These are phyloP conservation scores for Brassicogethes aeneus DNA, from an alignment of 2,888 invertebrate species.

Conservation along the genomic window DNA sequence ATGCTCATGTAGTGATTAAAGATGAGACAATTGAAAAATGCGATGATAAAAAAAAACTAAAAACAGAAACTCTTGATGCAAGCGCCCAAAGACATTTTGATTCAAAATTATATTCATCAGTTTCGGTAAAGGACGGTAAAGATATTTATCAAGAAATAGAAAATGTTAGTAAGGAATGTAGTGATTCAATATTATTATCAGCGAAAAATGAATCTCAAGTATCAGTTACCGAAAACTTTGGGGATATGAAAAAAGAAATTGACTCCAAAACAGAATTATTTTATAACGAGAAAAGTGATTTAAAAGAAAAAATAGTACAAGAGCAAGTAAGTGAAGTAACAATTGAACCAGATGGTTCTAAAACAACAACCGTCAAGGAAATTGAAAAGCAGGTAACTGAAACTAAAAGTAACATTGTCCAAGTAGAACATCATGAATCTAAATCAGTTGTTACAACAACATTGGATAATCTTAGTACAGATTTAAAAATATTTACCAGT, in stretches of 20 bases:
- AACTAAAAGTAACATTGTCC: background rate
- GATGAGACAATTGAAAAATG: conserved; percentile 9
- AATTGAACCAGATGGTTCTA: background rate
- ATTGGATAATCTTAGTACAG: background rate
- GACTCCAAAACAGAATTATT: background rate
- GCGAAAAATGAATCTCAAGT: too few relatives aligned
- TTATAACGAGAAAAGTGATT: background rate
- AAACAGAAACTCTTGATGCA: conserved; percentile 5
- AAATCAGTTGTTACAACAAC: background rate
- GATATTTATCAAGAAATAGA: background rate
- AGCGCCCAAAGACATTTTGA: background rate
- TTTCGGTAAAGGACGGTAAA: background rate
- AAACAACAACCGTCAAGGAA: background rate
- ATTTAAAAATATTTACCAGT: background rate
- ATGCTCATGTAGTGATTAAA: conserved; percentile 19
- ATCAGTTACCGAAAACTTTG: too few relatives aligned
- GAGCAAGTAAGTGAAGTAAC: too few relatives aligned
- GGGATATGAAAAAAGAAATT: background rate
- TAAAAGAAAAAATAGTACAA: too few relatives aligned
- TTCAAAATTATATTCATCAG: background rate
- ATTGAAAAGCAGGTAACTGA: background rate
- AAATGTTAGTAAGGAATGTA: too few relatives aligned
- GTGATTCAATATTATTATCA: too few relatives aligned
- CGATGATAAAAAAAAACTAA: conserved; percentile 8
- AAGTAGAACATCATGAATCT: background rate